Conservation (phyloP, 2,797 vertebrate species). For the Spinibarbus caldwelli region DNA sequence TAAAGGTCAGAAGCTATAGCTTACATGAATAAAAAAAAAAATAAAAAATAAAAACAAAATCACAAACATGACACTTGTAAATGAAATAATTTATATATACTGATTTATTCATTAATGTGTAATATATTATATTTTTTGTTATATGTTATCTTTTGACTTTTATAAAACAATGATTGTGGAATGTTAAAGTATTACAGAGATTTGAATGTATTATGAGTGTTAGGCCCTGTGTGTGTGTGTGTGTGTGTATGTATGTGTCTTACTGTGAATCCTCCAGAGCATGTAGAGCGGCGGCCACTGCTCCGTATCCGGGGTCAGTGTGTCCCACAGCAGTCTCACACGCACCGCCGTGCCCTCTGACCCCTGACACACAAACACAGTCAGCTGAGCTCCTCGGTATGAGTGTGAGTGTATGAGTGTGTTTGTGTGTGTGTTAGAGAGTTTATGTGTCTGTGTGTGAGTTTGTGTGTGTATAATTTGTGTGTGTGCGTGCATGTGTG, state of each 20-base stretch:
- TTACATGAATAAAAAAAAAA: too few species aligned
- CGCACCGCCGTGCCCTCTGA: slow-evolving; percentile 73
- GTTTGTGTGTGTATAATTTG: neutral
- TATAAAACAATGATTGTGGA: too few species aligned
- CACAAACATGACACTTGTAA: too few species aligned
- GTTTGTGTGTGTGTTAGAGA: neutral
- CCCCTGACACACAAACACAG: slow-evolving; percentile 50
- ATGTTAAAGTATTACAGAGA: too few species aligned
- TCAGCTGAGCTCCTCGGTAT: neutral
- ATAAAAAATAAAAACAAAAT: too few species aligned
- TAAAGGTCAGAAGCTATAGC: too few species aligned
- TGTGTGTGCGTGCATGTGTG: neutral
- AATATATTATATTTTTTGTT: too few species aligned
- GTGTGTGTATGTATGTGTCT: slow-evolving; percentile 61
- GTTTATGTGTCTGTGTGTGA: neutral
- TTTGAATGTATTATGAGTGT: too few species aligned
- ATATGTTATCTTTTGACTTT: too few species aligned
- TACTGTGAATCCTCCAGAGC: slow-evolving; percentile 92
- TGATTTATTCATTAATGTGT: too few species aligned
- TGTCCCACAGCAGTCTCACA: slow-evolving; percentile 88
- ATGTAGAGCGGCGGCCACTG: slow-evolving; percentile 90
- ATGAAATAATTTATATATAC: too few species aligned
- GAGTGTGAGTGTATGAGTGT: neutral
- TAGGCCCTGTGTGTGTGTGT: neutral
- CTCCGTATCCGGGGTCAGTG: slow-evolving; percentile 83